These are phyloP conservation scores for Bombus turneri DNA, from an alignment of 1,140 invertebrate species.

Conservation along the genomic window DNA sequence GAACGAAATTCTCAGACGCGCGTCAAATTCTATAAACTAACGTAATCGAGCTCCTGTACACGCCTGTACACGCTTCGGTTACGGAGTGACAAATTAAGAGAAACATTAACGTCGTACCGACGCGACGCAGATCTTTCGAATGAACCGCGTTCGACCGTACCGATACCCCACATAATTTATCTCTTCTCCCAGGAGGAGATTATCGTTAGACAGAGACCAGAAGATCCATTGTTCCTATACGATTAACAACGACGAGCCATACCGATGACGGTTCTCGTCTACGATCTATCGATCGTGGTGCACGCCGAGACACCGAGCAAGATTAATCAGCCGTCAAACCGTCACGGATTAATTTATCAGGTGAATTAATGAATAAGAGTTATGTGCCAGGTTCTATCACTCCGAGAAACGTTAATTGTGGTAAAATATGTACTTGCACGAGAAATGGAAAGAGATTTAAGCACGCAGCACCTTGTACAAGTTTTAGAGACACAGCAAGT, in stretches of 20 bases:
- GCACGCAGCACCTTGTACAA: no score
- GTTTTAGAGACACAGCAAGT: no score
- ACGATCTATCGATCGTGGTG: conserved; percentile 43
- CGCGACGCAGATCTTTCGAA: conserved; percentile 2
- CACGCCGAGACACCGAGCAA: neutral
- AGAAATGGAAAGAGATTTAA: neutral
- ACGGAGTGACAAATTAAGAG: conserved; percentile 29
- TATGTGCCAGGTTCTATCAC: conserved; percentile 7
- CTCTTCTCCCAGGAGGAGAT: neutral
- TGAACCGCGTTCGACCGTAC: neutral
- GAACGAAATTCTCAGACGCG: no score
- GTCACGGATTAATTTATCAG: conserved; percentile 40
- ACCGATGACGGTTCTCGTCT: neutral
- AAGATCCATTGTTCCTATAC: conserved; percentile 19
- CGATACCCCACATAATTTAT: conserved; percentile 13
- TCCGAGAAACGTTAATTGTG: conserved; percentile 17
- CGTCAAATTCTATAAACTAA: neutral
- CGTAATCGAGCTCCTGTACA: neutral
- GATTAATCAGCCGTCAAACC: conserved; percentile 43
- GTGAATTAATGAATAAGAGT: conserved; percentile 43
- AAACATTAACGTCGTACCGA: neutral
- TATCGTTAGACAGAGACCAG: conserved; percentile 10
- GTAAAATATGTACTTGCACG: conserved; percentile 31
- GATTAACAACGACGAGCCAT: conserved; percentile 10
- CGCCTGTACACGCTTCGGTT: no score